Base-by-base conservation (phyloP, 30 jellyfish, hydroid and myxozoan genomes). In the Aurelia sp. region DNA sequence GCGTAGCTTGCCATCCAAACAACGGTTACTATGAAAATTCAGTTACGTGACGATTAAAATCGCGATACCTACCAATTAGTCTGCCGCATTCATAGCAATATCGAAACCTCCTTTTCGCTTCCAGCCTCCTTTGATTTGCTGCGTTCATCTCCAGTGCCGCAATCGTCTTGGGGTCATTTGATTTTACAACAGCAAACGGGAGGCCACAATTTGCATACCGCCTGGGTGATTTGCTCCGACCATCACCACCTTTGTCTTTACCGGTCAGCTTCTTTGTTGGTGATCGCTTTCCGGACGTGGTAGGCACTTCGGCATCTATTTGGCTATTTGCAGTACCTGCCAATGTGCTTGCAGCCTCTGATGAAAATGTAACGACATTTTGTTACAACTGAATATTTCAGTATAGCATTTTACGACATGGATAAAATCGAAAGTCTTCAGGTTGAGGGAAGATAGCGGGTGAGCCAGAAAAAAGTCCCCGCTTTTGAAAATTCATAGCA, bases 41-140 rank as follows among this genome's bases (percentile, higher is more conserved):
- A n/a, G n/a, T n/a, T n/a, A n/a, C n/a, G n/a, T n/a, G n/a, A n/a
- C n/a, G n/a, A n/a, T 27, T 1, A 1, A 8, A 44, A 9, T 1
- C 9, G 8, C 15, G 16, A 44, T 40, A 66, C 92, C 3, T 62
- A 91, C 98, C 98, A 20, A 86, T 65, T 8, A 80, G 84, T 40
- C 98, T 79, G 17, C 98, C 98, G 22, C 98, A 92, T 55, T 88
- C 97, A 70, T 92, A 87, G 60, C 98, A 92, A 53, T 92, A 92
- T 66, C 95, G 41, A 67, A 92, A 82, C 51, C 96, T 80, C 80
- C 94, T 86, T 62, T 84, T 87, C 53, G 91, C 88, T 19, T 79
- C 97, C 9, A 78, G 88, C 38, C 90, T 31, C 78, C 86, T 67
- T 44, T 87, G 88, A 68, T 87, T 87, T 64, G 84, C 88, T 40